These are phyloP conservation scores for Drosophila funebris DNA, from an alignment of 1,140 invertebrate genomes.

Conservation along the genomic window DNA sequence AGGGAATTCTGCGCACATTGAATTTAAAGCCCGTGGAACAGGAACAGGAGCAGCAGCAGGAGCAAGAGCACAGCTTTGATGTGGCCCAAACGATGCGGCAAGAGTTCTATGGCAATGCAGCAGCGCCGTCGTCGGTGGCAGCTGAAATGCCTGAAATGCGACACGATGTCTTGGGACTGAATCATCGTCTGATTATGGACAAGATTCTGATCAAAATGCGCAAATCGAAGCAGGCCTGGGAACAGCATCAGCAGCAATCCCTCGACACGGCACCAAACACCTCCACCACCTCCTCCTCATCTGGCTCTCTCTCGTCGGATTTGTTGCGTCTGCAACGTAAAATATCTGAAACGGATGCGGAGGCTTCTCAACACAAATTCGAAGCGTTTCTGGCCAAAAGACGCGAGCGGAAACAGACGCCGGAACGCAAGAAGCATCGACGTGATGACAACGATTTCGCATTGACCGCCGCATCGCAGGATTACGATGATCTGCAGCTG, in stretches of 20 bases:
- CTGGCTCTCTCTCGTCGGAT: background rate
- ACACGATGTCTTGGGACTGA: constrained; percentile 88
- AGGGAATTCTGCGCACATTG: constrained; percentile 85
- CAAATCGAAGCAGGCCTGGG: constrained; percentile 85
- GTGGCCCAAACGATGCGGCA: constrained; percentile 18
- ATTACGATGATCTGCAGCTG: constrained; percentile 12
- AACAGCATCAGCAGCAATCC: constrained; percentile 41
- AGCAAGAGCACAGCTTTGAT: constrained; percentile 37
- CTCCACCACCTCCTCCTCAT: background rate
- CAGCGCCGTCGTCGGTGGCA: background rate
- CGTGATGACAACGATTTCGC: constrained; percentile 4
- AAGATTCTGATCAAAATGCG: constrained; percentile 84
- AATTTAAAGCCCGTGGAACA: constrained; percentile 86
- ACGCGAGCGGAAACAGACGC: constrained; percentile 47
- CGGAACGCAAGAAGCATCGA: constrained; percentile 56
- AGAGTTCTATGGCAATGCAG: constrained; percentile 38
- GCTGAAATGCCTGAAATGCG: constrained; percentile 86
- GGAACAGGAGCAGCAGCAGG: background rate
- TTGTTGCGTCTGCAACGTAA: constrained; percentile 19
- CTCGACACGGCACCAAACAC: background rate
- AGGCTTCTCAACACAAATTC: constrained; percentile 28
- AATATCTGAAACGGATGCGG: background rate
- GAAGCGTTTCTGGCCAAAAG: constrained; percentile 51
- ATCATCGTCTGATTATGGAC: constrained; percentile 87
- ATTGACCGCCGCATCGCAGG: background rate